Percentiles rank a stretch among this genome's conserved stretches.
Conservation (phyloP, 2,888 invertebrate genomes). For the Neoscelio sp. region DNA sequence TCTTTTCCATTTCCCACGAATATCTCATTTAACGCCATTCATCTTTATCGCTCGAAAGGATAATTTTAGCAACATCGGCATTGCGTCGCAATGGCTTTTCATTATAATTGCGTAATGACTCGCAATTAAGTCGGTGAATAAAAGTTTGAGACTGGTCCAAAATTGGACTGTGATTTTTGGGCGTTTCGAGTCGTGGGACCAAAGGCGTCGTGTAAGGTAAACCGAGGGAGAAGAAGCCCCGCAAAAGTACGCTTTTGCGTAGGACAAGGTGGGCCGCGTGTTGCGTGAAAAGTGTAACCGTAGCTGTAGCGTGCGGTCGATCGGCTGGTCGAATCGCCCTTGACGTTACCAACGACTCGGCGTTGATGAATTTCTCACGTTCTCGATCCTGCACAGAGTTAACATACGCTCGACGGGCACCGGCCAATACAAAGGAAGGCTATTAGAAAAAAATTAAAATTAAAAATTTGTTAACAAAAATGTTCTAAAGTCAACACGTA, state of each 20-base stretch:
- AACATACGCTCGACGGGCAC: constrained; percentile 11
- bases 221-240: constrained; percentile 71
- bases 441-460: background rate
- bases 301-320: constrained; percentile 80
- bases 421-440: constrained; percentile 21
- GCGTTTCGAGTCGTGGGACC: constrained; percentile 39
- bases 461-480: too few species aligned
- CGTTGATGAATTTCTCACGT: constrained; percentile 77
- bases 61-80: constrained; percentile 5
- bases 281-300: constrained; percentile 82
- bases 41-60: too few species aligned
- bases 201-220: constrained; percentile 66
- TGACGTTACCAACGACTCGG: constrained; percentile 72
- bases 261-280: constrained; percentile 73
- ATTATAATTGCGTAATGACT: constrained; percentile 19
- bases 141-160: background rate
- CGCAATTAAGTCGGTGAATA: constrained; percentile 24
- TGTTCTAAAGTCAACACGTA: too few species aligned
- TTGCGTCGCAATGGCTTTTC: constrained; percentile 10
- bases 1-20: too few species aligned
- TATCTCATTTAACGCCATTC: too few species aligned
- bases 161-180: constrained; percentile 44
- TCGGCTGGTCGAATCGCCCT: constrained; percentile 58
- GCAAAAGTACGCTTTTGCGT: constrained; percentile 69
- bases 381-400: constrained; percentile 62